Percentiles rank a stretch among this genome's conserved stretches.
phyloP scores from a whole-genome alignment of 2,888 invertebrate species.

The Agrilus mali region DNA sequence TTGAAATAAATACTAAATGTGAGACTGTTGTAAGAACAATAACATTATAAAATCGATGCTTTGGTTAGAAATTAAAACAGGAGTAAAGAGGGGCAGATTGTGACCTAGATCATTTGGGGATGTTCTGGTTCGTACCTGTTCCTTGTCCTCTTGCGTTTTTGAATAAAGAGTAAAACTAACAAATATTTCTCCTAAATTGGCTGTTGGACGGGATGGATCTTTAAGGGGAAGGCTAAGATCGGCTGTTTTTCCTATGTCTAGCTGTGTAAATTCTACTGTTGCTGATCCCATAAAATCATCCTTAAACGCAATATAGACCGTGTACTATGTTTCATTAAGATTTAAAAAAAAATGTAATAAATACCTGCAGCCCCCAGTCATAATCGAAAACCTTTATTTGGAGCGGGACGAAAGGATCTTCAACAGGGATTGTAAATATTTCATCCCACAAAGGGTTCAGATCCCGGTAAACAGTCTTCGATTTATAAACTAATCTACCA shows the following conservation, averaged over 20 bases:
- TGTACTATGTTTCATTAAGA: not conserved
- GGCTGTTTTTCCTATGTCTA: conserved; percentile 64
- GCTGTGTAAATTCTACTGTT: conserved; percentile 65
- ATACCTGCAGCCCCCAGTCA: conserved; percentile 74
- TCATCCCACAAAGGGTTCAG: conserved; percentile 99
- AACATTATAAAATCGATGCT: too few relatives aligned
- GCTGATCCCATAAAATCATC: conserved; percentile 98
- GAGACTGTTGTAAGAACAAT: too few relatives aligned
- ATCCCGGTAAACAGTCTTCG: conserved; percentile 85
- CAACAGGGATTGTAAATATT: conserved; percentile 80
- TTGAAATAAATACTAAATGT: too few relatives aligned
- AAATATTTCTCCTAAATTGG: conserved; percentile 69
- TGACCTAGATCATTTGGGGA: too few relatives aligned
- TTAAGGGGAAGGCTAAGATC: conserved; percentile 71
- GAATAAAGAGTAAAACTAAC: conserved; percentile 81
- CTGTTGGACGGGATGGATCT: conserved; percentile 57
- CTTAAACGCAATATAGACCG: conserved; percentile 30
- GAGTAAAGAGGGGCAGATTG: too few relatives aligned
- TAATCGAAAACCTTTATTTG: conserved; percentile 93
- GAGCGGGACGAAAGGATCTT: conserved; percentile 79
- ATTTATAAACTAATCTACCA: conserved; percentile 81
- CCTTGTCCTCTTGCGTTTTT: conserved; percentile 86
- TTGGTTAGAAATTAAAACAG: too few relatives aligned
- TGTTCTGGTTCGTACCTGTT: conserved; percentile 69
- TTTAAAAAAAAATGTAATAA: not conserved